Conservation (phyloP, 1,140 invertebrate genomes). For the Lethrus apterus region DNA sequence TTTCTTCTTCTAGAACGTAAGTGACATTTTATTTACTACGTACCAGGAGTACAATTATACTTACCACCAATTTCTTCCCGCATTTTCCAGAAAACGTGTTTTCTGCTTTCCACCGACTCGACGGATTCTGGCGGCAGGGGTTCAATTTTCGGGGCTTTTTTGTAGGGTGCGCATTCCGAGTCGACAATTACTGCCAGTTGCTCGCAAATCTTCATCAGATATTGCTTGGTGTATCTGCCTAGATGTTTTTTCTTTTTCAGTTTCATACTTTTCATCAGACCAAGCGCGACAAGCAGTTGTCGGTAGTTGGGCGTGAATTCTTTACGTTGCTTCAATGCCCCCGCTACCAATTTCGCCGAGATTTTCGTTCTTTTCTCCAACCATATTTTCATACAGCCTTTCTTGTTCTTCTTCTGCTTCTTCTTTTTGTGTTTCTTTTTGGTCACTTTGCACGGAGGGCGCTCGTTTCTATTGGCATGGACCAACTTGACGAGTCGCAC, state of each 20-base stretch:
- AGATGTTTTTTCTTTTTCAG: background rate
- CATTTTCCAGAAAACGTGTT: conserved; percentile 5
- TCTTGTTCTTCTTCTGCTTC: conserved; percentile 3
- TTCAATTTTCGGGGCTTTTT: background rate
- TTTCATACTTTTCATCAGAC: background rate
- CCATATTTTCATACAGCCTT: conserved; percentile 3
- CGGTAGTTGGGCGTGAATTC: conserved; percentile 3
- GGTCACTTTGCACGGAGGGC: background rate
- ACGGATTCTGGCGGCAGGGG: background rate
- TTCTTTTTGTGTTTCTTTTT: background rate
- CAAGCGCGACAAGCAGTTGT: background rate
- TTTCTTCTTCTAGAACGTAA: background rate
- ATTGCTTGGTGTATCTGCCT: conserved; percentile 4
- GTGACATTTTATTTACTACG: background rate
- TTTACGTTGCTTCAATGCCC: background rate
- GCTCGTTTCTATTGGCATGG: background rate
- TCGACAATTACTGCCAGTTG: background rate
- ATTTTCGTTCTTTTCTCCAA: background rate
- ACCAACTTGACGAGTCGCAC: conserved; percentile 2
- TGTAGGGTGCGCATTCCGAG: background rate
- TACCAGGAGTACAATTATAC: background rate
- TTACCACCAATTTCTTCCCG: background rate
- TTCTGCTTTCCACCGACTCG: conserved; percentile 2
- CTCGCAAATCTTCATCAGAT: conserved; percentile 4
- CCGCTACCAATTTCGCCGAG: background rate